Percentiles rank a stretch among this genome's conserved stretches.
Evolutionary conservation across 2,888 invertebrate genomes (phyloP).

Genomic region (Drosophila lutescens): DNA sequence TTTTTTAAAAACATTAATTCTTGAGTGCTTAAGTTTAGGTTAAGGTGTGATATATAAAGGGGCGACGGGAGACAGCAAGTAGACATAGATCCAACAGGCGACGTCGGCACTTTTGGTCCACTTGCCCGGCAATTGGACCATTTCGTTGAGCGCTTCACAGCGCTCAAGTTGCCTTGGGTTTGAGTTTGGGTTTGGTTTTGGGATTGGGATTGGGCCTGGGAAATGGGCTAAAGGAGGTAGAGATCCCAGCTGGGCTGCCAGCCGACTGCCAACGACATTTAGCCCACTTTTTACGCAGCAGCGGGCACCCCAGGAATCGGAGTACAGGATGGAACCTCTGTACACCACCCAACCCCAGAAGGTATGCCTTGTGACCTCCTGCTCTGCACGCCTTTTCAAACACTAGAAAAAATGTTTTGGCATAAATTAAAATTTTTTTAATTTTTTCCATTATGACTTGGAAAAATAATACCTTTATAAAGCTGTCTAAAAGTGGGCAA

Average conservation of each 20-base stretch:
- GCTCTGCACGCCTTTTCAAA: background rate
- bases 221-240: background rate
- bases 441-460: too few species aligned
- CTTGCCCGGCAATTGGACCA: slow-evolving; percentile 52
- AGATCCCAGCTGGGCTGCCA: slow-evolving; percentile 35
- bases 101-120: slow-evolving; percentile 46
- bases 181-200: background rate
- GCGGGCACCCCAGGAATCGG: slow-evolving; percentile 33
- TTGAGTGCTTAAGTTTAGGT: background rate
- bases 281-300: slow-evolving; percentile 53
- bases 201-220: background rate
- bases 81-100: slow-evolving; percentile 44
- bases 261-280: slow-evolving; percentile 48
- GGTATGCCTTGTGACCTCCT: background rate
- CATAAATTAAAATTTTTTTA: background rate
- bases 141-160: slow-evolving; percentile 44
- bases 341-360: background rate
- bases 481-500: too few species aligned
- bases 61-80: slow-evolving; percentile 14
- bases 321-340: slow-evolving; percentile 4
- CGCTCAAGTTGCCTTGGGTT: slow-evolving; percentile 38
- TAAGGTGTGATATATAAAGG: slow-evolving; percentile 16
- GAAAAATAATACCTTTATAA: background rate
- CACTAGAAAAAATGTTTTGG: background rate
- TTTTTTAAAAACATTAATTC: background rate